phyloP scores from a whole-genome alignment of 2,113 vertebrate genomes.

The Variabilichromis moorii region DNA sequence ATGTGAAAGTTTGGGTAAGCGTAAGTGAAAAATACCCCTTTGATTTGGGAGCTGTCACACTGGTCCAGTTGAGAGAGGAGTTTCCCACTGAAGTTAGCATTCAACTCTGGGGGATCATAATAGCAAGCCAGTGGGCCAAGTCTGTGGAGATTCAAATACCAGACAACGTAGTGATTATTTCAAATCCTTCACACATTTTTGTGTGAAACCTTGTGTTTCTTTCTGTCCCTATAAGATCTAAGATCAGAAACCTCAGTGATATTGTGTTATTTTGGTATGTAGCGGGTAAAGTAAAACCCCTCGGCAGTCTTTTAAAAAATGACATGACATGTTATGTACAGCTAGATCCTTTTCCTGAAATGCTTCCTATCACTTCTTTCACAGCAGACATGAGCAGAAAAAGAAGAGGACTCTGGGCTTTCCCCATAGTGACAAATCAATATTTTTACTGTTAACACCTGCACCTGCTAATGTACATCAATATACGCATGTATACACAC shows the following conservation, averaged over 20 bases:
- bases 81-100: not conserved
- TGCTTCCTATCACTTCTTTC: not conserved
- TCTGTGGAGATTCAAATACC: conserved; percentile 12
- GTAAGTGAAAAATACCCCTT: conserved; percentile 23
- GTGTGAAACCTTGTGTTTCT: not conserved
- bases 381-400: not conserved
- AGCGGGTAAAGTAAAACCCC: not conserved
- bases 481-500: conserved; percentile 6
- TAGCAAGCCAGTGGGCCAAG: conserved; percentile 59
- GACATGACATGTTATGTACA: not conserved
- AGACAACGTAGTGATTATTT: not conserved
- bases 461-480: not conserved
- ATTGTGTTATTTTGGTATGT: not conserved
- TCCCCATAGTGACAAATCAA: not conserved
- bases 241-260: not conserved
- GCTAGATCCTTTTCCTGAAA: not conserved
- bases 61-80: conserved; percentile 41
- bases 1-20: not conserved
- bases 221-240: not conserved
- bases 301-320: not conserved
- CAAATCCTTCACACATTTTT: not conserved
- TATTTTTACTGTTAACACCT: not conserved
- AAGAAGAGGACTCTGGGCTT: not conserved
- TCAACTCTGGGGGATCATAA: conserved; percentile 14
- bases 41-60: conserved; percentile 20